Conservation (phyloP, 2,888 invertebrate species). For the Drosophila merina region DNA sequence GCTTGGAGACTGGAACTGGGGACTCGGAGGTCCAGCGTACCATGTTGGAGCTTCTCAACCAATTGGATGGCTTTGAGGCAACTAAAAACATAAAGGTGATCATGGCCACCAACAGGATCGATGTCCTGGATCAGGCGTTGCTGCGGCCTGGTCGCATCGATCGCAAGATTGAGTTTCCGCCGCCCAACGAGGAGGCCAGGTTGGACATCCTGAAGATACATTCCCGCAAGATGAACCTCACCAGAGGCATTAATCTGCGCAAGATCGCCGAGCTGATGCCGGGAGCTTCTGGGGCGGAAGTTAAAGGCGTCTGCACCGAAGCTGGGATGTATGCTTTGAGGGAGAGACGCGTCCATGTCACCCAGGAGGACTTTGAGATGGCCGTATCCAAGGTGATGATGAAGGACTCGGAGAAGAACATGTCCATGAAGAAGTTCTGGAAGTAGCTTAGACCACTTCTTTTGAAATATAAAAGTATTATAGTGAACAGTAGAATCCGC, state of each 20-base stretch:
- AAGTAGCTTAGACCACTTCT: conserved; percentile 85
- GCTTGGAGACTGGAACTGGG: conserved; percentile 98
- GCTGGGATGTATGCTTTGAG: conserved; percentile 99
- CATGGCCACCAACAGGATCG: conserved; percentile 99
- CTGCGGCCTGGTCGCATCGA: conserved; percentile 99
- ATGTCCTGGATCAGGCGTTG: conserved; percentile 98
- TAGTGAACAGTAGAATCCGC: background rate
- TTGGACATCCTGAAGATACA: conserved; percentile 99
- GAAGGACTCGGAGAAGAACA: conserved; percentile 99
- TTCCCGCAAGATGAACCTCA: conserved; percentile 99
- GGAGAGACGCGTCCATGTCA: conserved; percentile 98
- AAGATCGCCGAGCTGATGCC: conserved; percentile 99
- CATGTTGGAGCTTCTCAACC: conserved; percentile 99
- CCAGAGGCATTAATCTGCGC: conserved; percentile 97
- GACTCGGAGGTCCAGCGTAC: conserved; percentile 99
- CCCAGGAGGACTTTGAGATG: conserved; percentile 99
- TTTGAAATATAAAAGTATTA: background rate
- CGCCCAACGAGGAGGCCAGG: conserved; percentile 99
- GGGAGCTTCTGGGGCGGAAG: conserved; percentile 99
- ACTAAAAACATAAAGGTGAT: conserved; percentile 99
- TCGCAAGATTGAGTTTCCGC: conserved; percentile 99
- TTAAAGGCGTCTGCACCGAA: conserved; percentile 99
- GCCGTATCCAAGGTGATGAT: conserved; percentile 99
- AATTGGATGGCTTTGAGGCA: conserved; percentile 99
- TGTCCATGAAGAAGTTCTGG: conserved; percentile 99